These are phyloP conservation scores for Teinopalpus imperialis DNA, from an alignment of 2,888 invertebrate species.

Conservation along the genomic window DNA sequence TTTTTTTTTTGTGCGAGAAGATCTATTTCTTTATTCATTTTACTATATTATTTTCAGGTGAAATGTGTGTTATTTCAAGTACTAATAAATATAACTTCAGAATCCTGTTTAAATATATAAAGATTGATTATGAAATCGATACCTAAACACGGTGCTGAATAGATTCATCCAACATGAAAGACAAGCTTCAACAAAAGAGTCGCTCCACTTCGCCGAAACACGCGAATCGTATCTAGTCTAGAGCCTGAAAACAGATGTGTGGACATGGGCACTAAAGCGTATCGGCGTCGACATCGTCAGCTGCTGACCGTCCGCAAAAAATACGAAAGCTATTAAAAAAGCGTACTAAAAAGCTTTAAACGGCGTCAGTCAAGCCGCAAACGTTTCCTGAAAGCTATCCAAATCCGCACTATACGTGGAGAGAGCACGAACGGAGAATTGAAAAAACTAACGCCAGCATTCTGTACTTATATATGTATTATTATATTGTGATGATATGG, in stretches of 20 bases:
- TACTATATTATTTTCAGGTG: too few relatives aligned
- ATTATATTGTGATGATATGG: too few relatives aligned
- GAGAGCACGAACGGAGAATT: slow-evolving; percentile 33
- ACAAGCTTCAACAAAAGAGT: too few relatives aligned
- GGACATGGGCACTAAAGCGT: slow-evolving; percentile 26
- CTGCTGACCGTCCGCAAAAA: slow-evolving; percentile 38
- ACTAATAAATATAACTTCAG: too few relatives aligned
- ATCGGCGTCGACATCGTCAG: slow-evolving; percentile 54
- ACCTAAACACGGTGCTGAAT: too few relatives aligned
- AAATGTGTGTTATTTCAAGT: too few relatives aligned
- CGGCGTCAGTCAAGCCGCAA: slow-evolving; percentile 44
- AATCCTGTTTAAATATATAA: too few relatives aligned
- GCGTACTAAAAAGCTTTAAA: slow-evolving; percentile 57
- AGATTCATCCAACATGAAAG: too few relatives aligned
- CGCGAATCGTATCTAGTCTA: slow-evolving; percentile 57
- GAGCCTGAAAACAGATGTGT: slow-evolving; percentile 42
- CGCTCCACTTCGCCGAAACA: slow-evolving; percentile 41
- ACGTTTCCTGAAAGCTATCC: slow-evolving; percentile 41
- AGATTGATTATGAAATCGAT: too few relatives aligned
- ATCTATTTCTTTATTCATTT: too few relatives aligned
- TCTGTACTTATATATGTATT: neutral
- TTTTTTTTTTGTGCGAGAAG: too few relatives aligned
- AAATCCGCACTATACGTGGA: slow-evolving; percentile 52
- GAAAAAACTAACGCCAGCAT: slow-evolving; percentile 29
- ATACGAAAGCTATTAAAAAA: slow-evolving; percentile 40